Evolutionary conservation across 2,888 invertebrate species (phyloP), one percentile per base, ranked within the genome.

Genomic region (Chouioia cunea): DNA sequence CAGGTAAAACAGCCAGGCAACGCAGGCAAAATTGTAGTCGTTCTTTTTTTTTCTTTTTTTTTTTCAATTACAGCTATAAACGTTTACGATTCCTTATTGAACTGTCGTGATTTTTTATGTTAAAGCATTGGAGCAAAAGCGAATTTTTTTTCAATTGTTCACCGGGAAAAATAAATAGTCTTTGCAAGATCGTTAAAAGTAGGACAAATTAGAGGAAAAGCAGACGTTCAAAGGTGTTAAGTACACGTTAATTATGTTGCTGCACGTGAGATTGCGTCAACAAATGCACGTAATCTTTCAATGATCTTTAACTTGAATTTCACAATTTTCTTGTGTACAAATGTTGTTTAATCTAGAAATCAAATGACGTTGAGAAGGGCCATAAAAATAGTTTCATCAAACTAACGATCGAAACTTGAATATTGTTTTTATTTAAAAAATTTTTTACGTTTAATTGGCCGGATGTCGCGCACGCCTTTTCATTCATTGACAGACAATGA

Each of bases 1-100:
- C 74, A 77, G 52, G 63, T 68, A 74, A 69, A 73, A 65, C 64
- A 72, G 68, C 60, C 68, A 68, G 44, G 72, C 57, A 60, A 72
- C 18, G 43, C 68, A 68, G 60, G 68, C 68, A 68, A 54, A 59
- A 62, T 47, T 68, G 48, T 56, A 27, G 43, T 60, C 20, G 2
- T 43, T 52, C 50, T 4, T 36, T n/a, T 48, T n/a, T n/a, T n/a
- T n/a, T n/a, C 20, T 20, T 57, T 57, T 58, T 46, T 48, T 12
- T 23, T 15, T 54, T 22, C 0, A 27, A 56, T 27, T 14, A 15
- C 60, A 58, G 12, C 12, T 52, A 0, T 52, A 10, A 15, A 60
- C 50, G 48, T 27, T 46, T 1, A 36, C 23, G 14, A 46, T 27
- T 57, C 10, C 44, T 23, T 47, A 18, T 12, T 4, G 8, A 57